Evolutionary conservation across 92 coral and sea anemone genomes (phyloP).

Genomic region (Bergia sp.): DNA sequence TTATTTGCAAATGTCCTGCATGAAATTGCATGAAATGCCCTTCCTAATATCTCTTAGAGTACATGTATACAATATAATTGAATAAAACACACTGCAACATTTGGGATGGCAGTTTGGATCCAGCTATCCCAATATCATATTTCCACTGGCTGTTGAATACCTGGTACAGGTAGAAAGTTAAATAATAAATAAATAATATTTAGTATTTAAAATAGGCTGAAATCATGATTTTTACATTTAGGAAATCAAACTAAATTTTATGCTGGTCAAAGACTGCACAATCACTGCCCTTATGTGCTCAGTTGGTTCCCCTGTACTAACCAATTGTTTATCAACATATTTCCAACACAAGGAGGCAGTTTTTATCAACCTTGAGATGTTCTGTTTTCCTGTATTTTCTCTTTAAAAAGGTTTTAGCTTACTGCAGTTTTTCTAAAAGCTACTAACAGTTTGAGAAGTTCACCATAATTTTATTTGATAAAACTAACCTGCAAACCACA

Average conservation of each 20-base stretch:
- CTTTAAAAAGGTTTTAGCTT: neutral
- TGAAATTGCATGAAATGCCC: neutral
- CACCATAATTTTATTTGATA: neutral
- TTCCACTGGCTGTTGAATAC: neutral
- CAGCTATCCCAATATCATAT: neutral
- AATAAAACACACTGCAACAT: neutral
- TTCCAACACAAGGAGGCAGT: neutral
- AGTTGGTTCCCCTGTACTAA: neutral
- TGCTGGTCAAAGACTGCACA: neutral
- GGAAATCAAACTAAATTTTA: neutral
- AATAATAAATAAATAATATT: no score
- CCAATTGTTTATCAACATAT: neutral
- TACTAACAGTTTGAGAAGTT: neutral
- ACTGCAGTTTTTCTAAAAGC: neutral
- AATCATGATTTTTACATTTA: neutral
- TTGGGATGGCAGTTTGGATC: neutral
- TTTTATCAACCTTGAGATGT: neutral
- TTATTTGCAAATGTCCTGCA: neutral
- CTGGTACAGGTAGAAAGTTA: neutral
- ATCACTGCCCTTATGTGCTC: neutral
- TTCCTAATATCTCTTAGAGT: neutral
- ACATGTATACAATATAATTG: neutral
- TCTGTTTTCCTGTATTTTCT: neutral
- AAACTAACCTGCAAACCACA: conserved; percentile 70
- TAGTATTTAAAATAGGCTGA: neutral